A percentile compares a stretch with the other conserved stretches of the same genome.
phyloP scores from a whole-genome alignment of 2,797 vertebrate genomes.

The Ctenochaetus hawaiiensis region DNA sequence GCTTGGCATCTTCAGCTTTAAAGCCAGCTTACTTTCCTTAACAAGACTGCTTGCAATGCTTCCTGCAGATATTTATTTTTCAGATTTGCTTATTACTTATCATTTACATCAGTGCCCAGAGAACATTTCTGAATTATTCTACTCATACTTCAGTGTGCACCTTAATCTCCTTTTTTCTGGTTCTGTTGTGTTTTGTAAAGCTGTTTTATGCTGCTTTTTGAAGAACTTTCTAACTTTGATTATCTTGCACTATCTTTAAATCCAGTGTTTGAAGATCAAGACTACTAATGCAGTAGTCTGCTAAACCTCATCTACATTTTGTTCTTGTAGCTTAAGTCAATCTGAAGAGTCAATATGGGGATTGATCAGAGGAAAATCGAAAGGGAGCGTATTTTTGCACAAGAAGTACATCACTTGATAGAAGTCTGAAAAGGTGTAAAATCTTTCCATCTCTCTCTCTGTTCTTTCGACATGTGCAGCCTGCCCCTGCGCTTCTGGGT shows the following conservation, averaged over 20 bases:
- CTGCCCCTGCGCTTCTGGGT: conserved; percentile 98
- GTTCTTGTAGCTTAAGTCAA: conserved; percentile 6
- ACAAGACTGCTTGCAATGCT: background rate
- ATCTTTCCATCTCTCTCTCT: conserved; percentile 1
- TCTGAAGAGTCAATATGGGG: background rate
- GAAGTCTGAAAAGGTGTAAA: conserved; percentile 2
- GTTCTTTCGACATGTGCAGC: conserved; percentile 70
- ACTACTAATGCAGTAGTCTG: background rate
- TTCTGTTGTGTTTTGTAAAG: background rate
- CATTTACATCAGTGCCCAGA: background rate
- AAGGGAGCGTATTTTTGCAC: background rate
- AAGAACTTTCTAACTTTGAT: background rate
- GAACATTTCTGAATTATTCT: background rate
- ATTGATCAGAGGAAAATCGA: background rate
- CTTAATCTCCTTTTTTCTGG: background rate
- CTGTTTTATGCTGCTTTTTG: background rate
- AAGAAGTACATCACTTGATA: background rate
- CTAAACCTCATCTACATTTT: background rate
- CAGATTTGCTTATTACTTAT: background rate
- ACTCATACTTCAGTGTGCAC: background rate
- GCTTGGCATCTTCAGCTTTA: too few relatives aligned
- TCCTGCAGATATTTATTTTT: background rate
- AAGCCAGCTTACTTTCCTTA: background rate
- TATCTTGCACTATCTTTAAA: background rate
- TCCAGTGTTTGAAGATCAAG: background rate